Evolutionary conservation across 37 sponge, comb jelly and placozoan genomes (phyloP), one percentile per base, ranked within the genome.

Genomic region (Ianthella basta): DNA sequence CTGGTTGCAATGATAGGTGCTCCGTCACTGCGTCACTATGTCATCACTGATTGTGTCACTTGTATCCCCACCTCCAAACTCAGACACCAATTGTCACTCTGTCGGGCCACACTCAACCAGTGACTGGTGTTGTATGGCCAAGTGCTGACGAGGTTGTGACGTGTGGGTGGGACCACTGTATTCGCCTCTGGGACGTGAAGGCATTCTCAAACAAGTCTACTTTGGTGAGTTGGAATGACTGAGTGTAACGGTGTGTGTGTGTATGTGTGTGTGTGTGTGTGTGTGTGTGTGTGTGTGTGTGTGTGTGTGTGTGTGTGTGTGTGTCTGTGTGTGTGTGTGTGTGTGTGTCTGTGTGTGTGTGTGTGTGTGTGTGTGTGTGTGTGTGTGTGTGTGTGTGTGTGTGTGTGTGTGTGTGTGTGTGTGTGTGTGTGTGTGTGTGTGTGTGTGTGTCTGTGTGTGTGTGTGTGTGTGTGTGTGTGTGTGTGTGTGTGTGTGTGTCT

Each of bases 121-220:
- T 88, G 18, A 81, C 69, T 15, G 60, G 86, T 80, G 89, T 93
- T 30, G 84, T 69, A 38, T 96, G 96, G 96, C 72, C 85, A 25
- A 50, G 55, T 14, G 40, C 39, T 23, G 85, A 40, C 41, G 88
- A 82, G 21, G 32, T 95, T n/a, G 15, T 86, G 29, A 86, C 91
- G 14, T 91, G 86, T 67, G 94, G 96, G 27, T 92, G 88, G 91
- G 96, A 96, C 72, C 89, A 93, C 80, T 91, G 89, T 60, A 92
- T 96, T 41, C 54, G 91, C 60, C 24, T 91, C 73, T 96, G 96
- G 96, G 96, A 96, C 77, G 36, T 82, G 23, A 54, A 56, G n/a
- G 82, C 61, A 70, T 89, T 84, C 14, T 81, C 72, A 30, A 93
- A 88, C 82, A 96, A 75, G 34, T 50, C 72, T 57, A 95, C 88